Percentiles rank a stretch among this genome's conserved stretches.
These are phyloP conservation scores for Gonioctena quinquepunctata DNA, from an alignment of 1,140 invertebrate genomes.

Conservation along the genomic window DNA sequence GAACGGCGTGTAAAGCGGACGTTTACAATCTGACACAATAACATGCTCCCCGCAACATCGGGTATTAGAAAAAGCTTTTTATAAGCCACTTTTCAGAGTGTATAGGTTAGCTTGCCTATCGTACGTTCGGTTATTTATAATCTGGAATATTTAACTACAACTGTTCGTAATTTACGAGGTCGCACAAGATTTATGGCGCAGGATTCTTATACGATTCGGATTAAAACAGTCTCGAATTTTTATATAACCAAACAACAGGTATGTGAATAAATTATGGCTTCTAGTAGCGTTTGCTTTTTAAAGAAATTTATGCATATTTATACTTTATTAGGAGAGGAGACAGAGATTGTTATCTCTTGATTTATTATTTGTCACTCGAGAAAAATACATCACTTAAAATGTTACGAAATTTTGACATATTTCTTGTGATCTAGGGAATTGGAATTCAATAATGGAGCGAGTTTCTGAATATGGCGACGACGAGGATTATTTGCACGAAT, in stretches of 20 bases:
- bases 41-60: conserved; percentile 43
- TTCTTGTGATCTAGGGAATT: neutral
- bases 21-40: conserved; percentile 36
- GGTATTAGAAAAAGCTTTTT: conserved; percentile 54
- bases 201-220: conserved; percentile 55
- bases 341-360: conserved; percentile 42
- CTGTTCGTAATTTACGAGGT: conserved; percentile 57
- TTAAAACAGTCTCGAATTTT: conserved; percentile 52
- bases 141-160: conserved; percentile 57
- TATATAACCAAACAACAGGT: conserved; percentile 51
- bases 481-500: no score
- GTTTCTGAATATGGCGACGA: neutral
- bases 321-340: conserved; percentile 42
- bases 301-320: conserved; percentile 47
- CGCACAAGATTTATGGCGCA: conserved; percentile 54
- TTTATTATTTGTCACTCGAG: conserved; percentile 26
- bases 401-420: neutral
- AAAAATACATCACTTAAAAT: neutral
- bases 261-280: conserved; percentile 48
- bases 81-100: conserved; percentile 28
- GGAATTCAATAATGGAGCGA: neutral
- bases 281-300: conserved; percentile 44
- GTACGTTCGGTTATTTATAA: conserved; percentile 55
- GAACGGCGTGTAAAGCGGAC: conserved; percentile 43
- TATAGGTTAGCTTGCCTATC: conserved; percentile 26